phyloP scores from a whole-genome alignment of 2,797 vertebrate species.

The Kryptopterus vitreolus region DNA sequence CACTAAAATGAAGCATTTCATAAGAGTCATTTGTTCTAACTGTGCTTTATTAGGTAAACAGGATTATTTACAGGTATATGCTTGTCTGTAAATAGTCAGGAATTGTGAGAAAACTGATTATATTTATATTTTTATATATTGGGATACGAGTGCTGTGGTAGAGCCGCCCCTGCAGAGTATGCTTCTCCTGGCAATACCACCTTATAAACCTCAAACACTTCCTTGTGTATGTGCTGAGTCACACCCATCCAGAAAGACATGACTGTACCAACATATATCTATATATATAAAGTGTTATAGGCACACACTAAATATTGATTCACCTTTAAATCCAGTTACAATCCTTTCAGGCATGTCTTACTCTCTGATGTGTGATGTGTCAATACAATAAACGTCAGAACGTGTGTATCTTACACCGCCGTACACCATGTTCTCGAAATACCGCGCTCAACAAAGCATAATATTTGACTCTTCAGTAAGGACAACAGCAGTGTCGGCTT shows the following conservation, averaged over 20 bases:
- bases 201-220: constrained; percentile 29
- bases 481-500: constrained; percentile 13
- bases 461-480: neutral
- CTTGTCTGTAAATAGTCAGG: too few relatives aligned
- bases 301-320: constrained; percentile 2
- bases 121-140: too few relatives aligned
- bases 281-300: neutral
- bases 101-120: too few relatives aligned
- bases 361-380: neutral
- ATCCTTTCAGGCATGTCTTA: neutral
- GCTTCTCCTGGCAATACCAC: constrained; percentile 34
- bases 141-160: too few relatives aligned
- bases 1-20: too few relatives aligned
- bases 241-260: constrained; percentile 14
- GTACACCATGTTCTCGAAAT: neutral
- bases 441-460: neutral
- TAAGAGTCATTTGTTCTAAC: too few relatives aligned
- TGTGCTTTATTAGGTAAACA: too few relatives aligned
- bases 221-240: constrained; percentile 32
- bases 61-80: too few relatives aligned
- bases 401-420: neutral
- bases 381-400: neutral
- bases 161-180: neutral
- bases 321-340: neutral
- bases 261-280: constrained; percentile 6